These are phyloP conservation scores for Margaritifera margaritifera DNA, from an alignment of 2,888 invertebrate genomes.

Conservation along the genomic window DNA sequence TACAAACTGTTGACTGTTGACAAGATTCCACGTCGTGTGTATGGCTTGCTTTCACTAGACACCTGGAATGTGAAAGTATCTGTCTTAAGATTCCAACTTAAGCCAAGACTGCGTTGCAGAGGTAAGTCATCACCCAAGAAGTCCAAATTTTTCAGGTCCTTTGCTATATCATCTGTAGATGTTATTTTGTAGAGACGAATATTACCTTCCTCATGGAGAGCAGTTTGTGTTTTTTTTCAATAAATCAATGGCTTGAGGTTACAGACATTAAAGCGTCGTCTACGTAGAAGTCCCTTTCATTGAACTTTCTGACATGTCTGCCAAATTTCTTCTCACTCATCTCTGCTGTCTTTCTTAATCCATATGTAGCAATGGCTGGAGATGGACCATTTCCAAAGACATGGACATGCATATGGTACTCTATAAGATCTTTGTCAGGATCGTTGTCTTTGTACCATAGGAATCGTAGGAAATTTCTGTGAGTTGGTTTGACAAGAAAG, in stretches of 20 bases:
- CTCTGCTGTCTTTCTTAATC: constrained; percentile 21
- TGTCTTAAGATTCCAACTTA: constrained; percentile 14
- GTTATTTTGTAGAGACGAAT: constrained; percentile 37
- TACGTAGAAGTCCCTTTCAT: constrained; percentile 35
- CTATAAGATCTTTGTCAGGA: constrained; percentile 19
- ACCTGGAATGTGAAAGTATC: constrained; percentile 16
- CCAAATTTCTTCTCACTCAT: constrained; percentile 5
- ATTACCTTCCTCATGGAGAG: constrained; percentile 18
- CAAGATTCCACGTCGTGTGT: constrained; percentile 23
- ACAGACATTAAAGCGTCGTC: constrained; percentile 39
- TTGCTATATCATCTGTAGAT: constrained; percentile 20
- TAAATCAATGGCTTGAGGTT: constrained; percentile 24
- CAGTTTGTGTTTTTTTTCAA: constrained; percentile 27
- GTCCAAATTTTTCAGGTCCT: constrained; percentile 13
- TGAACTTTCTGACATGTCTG: constrained; percentile 25
- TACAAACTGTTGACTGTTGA: constrained; percentile 21
- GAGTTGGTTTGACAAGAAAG: constrained; percentile 29
- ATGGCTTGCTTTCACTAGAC: constrained; percentile 11
- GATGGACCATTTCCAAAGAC: constrained; percentile 44
- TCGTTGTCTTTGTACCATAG: constrained; percentile 39
- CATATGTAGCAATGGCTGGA: constrained; percentile 37
- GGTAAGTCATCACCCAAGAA: constrained; percentile 14
- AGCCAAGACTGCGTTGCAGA: constrained; percentile 19
- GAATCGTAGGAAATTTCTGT: constrained; percentile 34
- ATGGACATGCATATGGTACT: constrained; percentile 39